Percentiles rank a stretch among this genome's conserved stretches.
Conservation (phyloP, 2,888 invertebrate species). For the Mythimna lalbum region DNA sequence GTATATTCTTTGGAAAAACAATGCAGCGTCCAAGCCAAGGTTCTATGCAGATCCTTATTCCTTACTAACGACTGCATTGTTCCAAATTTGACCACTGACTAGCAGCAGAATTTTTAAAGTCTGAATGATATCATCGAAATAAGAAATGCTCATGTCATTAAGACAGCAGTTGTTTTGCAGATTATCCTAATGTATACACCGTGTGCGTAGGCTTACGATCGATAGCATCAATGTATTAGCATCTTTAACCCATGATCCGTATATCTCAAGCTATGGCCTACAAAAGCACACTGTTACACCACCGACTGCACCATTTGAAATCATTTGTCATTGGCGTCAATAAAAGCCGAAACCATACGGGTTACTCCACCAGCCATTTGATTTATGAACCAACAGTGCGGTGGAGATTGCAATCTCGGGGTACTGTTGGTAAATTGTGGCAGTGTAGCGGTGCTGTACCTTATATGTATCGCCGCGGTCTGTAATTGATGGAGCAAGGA, state of each 20-base stretch:
- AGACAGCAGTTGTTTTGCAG: conserved; percentile 3
- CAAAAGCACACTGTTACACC: conserved; percentile 54
- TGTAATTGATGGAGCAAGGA: conserved; percentile 43
- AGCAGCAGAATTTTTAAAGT: not conserved
- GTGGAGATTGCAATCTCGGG: conserved; percentile 67
- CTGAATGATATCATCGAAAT: not conserved
- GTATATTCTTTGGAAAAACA: conserved; percentile 17
- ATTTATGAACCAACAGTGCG: conserved; percentile 72
- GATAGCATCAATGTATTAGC: conserved; percentile 42
- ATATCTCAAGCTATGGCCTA: conserved; percentile 43
- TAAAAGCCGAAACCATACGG: conserved; percentile 65
- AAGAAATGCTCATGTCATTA: not conserved
- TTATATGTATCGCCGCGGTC: conserved; percentile 42
- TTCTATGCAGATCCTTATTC: conserved; percentile 9
- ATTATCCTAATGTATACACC: conserved; percentile 2
- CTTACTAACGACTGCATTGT: not conserved
- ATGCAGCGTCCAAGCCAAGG: conserved; percentile 25
- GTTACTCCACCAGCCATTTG: conserved; percentile 73
- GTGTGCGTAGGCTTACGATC: conserved; percentile 11
- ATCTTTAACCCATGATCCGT: conserved; percentile 45
- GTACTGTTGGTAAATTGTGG: conserved; percentile 66
- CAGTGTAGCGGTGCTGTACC: conserved; percentile 44
- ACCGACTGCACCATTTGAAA: conserved; percentile 65
- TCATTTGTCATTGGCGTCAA: conserved; percentile 72
- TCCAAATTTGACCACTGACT: not conserved